Percentiles rank a stretch among this genome's conserved stretches.
Conservation (phyloP, 1,140 invertebrate genomes). For the Lanistes nyassanus region DNA sequence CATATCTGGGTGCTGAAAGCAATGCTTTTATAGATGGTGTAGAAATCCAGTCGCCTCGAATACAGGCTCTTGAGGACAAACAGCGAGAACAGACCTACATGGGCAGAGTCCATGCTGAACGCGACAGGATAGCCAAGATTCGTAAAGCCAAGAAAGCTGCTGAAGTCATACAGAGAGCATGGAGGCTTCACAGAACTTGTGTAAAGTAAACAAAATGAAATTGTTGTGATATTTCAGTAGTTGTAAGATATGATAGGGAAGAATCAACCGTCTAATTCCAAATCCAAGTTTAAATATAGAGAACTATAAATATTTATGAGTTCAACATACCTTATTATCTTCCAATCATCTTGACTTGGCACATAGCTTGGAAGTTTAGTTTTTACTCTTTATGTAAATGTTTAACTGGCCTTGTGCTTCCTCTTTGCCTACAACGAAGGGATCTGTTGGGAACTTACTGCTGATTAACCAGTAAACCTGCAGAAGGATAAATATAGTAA, state of each 20-base stretch:
- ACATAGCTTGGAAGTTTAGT: neutral
- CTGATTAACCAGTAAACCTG: too few species aligned
- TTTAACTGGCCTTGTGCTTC: neutral
- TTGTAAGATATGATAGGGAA: neutral
- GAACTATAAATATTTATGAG: slow-evolving; percentile 13
- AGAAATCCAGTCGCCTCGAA: slow-evolving; percentile 7
- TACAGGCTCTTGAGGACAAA: slow-evolving; percentile 42
- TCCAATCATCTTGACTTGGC: neutral
- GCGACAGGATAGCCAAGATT: slow-evolving; percentile 48
- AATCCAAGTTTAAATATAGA: slow-evolving; percentile 3
- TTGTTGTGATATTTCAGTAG: slow-evolving; percentile 5
- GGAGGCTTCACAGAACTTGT: slow-evolving; percentile 38
- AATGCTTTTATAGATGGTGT: neutral
- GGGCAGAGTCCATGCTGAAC: slow-evolving; percentile 45
- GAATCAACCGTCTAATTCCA: neutral
- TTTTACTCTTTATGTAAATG: neutral
- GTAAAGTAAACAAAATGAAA: neutral
- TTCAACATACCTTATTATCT: slow-evolving; percentile 21
- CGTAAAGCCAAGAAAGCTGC: slow-evolving; percentile 49
- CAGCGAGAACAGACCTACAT: slow-evolving; percentile 54
- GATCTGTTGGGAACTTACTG: too few species aligned
- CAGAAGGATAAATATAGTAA: too few species aligned
- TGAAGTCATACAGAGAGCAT: slow-evolving; percentile 52
- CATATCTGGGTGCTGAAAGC: too few species aligned
- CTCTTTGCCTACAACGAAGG: neutral